Evolutionary conservation across 2,888 invertebrate species (phyloP).

Genomic region (Oligia latruncula): DNA sequence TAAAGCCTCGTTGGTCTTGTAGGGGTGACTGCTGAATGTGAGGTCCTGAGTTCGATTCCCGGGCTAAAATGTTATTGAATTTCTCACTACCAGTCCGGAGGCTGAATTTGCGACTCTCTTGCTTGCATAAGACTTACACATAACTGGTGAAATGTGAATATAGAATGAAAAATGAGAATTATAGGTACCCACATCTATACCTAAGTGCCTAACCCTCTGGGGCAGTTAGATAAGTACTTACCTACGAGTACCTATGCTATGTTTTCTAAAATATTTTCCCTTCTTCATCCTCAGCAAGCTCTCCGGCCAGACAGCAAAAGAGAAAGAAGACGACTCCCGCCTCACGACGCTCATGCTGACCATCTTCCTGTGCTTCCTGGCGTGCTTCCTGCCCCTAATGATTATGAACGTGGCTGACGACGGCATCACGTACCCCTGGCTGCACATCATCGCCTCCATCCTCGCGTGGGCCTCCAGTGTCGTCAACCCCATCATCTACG

Average conservation of each 20-base stretch:
- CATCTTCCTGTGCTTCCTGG: conserved; percentile 96
- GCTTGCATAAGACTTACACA: neutral
- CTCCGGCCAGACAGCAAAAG: conserved; percentile 86
- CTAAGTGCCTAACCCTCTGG: neutral
- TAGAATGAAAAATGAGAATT: too few relatives aligned
- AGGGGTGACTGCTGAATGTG: too few relatives aligned
- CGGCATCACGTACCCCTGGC: conserved; percentile 91
- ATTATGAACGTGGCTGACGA: conserved; percentile 96
- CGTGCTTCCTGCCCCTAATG: conserved; percentile 97
- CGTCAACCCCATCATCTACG: conserved; percentile 97
- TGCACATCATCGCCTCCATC: conserved; percentile 95
- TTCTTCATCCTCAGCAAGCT: conserved; percentile 82
- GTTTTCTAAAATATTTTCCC: neutral
- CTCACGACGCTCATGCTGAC: conserved; percentile 96
- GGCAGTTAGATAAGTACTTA: neutral
- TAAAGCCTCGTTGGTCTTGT: too few relatives aligned
- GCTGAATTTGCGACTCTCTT: too few relatives aligned
- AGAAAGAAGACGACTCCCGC: conserved; percentile 93
- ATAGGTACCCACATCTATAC: too few relatives aligned
- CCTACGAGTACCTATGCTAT: neutral
- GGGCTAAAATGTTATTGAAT: too few relatives aligned
- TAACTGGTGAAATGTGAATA: neutral
- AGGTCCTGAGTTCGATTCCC: too few relatives aligned
- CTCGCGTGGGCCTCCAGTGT: conserved; percentile 97
- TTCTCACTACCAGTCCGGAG: too few relatives aligned